Percentiles rank a stretch among this genome's conserved stretches.
Evolutionary conservation across 2,888 invertebrate genomes (phyloP).

Genomic region (Andrena fulva): DNA sequence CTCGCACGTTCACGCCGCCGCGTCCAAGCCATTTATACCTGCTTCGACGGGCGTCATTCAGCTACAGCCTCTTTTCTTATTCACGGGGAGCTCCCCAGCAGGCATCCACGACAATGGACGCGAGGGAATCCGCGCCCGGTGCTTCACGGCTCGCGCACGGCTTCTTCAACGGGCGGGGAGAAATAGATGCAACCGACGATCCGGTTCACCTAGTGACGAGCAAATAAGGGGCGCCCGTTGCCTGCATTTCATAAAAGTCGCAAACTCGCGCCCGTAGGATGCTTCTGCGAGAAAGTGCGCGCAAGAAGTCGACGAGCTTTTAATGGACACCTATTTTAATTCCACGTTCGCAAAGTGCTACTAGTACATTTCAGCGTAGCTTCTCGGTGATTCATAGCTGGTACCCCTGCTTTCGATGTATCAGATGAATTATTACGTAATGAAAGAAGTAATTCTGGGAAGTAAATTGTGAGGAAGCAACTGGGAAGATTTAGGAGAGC

Average conservation of each 20-base stretch:
- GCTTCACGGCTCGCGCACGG: constrained; percentile 34
- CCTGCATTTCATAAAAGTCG: not conserved
- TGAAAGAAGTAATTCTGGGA: too few species aligned
- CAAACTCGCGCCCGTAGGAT: not conserved
- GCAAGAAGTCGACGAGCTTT: not conserved
- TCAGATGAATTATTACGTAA: too few species aligned
- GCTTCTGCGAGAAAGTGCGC: not conserved
- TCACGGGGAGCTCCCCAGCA: constrained; percentile 26
- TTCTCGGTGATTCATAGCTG: too few species aligned
- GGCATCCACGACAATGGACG: constrained; percentile 39
- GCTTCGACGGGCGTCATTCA: constrained; percentile 49
- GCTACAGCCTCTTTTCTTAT: constrained; percentile 36
- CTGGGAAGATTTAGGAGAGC: too few species aligned
- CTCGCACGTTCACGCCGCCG: constrained; percentile 39
- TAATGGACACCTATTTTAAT: too few species aligned
- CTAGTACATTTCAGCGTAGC: too few species aligned
- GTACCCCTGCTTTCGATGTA: too few species aligned
- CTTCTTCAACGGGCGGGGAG: not conserved
- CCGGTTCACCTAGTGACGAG: constrained; percentile 2
- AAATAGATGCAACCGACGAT: not conserved
- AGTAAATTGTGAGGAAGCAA: too few species aligned
- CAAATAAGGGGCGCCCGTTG: not conserved
- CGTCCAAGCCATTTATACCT: constrained; percentile 44
- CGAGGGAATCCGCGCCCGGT: constrained; percentile 11
- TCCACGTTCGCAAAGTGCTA: too few species aligned